Evolutionary conservation across 2,113 vertebrate genomes (phyloP).

Genomic region (Rhinogobius similis): DNA sequence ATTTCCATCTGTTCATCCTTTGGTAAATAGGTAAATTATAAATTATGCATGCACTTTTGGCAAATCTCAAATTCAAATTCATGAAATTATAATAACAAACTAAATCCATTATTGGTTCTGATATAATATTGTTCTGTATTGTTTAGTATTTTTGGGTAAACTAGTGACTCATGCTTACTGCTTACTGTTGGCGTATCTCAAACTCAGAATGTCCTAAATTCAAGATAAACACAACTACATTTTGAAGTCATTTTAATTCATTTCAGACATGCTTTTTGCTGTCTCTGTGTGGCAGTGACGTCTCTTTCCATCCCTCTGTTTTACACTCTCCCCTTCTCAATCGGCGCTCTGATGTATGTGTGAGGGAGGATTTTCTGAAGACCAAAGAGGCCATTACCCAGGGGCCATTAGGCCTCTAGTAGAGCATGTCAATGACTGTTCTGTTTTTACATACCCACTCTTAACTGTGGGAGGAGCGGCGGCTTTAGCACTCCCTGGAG

Average conservation of each 20-base stretch:
- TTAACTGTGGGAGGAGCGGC: conserved; percentile 25
- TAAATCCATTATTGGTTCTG: too few relatives aligned
- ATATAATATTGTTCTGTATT: too few relatives aligned
- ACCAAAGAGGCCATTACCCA: conserved; percentile 80
- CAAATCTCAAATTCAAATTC: too few relatives aligned
- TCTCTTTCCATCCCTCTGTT: conserved; percentile 50
- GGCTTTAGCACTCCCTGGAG: conserved; percentile 17
- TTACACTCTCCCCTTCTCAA: conserved; percentile 62
- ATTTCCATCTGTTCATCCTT: too few relatives aligned
- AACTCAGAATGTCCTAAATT: neutral
- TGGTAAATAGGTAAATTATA: too few relatives aligned
- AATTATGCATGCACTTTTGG: too few relatives aligned
- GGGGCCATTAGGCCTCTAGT: conserved; percentile 80
- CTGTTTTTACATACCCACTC: conserved; percentile 65
- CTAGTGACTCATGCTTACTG: too few relatives aligned
- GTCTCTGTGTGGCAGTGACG: conserved; percentile 60
- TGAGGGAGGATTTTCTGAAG: conserved; percentile 77
- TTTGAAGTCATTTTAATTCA: neutral
- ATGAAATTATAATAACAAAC: too few relatives aligned
- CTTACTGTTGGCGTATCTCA: too few relatives aligned
- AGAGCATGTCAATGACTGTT: conserved; percentile 77
- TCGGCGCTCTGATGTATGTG: conserved; percentile 75
- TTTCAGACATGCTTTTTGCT: neutral
- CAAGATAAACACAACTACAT: neutral
- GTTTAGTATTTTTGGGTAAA: too few relatives aligned